Base-by-base conservation (phyloP, 2,113 vertebrate genomes). In the Bubo scandiacus region DNA sequence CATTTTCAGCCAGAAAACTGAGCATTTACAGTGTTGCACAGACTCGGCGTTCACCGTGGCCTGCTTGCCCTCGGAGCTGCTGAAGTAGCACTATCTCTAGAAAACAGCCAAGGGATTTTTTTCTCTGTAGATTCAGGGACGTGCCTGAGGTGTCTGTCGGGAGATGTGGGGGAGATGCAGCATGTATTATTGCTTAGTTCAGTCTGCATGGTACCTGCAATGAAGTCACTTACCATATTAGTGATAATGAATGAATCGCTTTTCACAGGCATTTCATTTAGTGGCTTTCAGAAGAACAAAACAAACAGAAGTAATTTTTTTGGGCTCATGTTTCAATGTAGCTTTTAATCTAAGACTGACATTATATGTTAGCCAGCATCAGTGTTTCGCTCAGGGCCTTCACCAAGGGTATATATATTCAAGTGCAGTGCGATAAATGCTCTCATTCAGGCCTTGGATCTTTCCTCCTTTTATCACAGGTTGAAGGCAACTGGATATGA, bases 41-140 rank as follows among this genome's bases (percentile, higher is more conserved):
- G 40, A 27, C 12, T 23, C 0, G 5, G n/a, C 1, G 1, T 75
- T 66, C 15, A 13, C 20, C 1, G 4, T 38, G 40, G 36, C 15
- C 57, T 79, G 43, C 61, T 78, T 75, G 36, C 40, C 23, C 19
- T 65, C 25, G 26, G 58, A 59, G n/a, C 25, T 55, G 29, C 40
- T 81, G 49, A 81, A 77, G 43, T 77, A 70, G 58, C 20, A 38
- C 11, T 26, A 6, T 57, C 22, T 70, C 26, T 65, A 51, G 34
- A 47, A 85, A 85, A 62, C 10, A 63, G 10, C 25, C 12, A 40
- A 51, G 36, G 11, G 23, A 43, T 15, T 57, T 52, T 77, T 89
- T 67, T 45, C 45, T 42, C 7, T 34, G 23, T 13, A 49, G 51
- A 57, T 61, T 74, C 38, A 38, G 22, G 15, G 18, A 65, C n/a